Evolutionary conservation across 2,888 invertebrate species (phyloP), one percentile per base, ranked within the genome.

Genomic region (Eremobia ochroleuca): DNA sequence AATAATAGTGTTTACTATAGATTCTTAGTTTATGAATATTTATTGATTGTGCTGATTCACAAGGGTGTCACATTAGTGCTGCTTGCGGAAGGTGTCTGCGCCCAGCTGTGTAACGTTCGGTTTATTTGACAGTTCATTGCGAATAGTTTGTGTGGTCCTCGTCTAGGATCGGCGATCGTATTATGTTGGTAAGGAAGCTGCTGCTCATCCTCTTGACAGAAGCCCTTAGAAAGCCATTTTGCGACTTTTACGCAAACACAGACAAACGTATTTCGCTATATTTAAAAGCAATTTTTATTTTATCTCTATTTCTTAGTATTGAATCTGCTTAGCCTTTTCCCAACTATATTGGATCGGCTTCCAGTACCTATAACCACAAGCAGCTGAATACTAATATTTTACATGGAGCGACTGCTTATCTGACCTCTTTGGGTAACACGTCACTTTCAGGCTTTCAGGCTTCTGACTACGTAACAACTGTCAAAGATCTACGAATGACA

Each of bases 1-100:
- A 86, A 83, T 77, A 70, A 15, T 18, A 59, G 0, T 46, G 65
- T 86, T 83, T 83, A 83, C 86, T 72, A 40, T 25, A 76, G 43
- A 28, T 62, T 28, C 15, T 68, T 49, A 49, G 40, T 28, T 11
- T 67, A 76, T 69, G 71, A 71, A 77, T 72, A 68, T 72, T 59
- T 59, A 77, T 69, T 18, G 59, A n/a, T 13, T 62, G 9, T 34
- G 58, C 58, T 59, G 62, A 46, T 73, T 49, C 65, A 62, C 66
- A 15, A 43, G 25, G 8, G 43, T 49, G 79, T 28, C 52, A 15
- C 52, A 43, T 61, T 73, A 34, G 55, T 25, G 40, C 15, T 25
- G 40, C 21, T n/a, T 28, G 25, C 49, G 43, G 40, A 37, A n/a
- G 34, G 61, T 21, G 84, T 37, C 55, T 5, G 61, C 5, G 31